These are phyloP conservation scores for Tachysurus vachellii DNA, from an alignment of 2,113 vertebrate species.

Conservation along the genomic window DNA sequence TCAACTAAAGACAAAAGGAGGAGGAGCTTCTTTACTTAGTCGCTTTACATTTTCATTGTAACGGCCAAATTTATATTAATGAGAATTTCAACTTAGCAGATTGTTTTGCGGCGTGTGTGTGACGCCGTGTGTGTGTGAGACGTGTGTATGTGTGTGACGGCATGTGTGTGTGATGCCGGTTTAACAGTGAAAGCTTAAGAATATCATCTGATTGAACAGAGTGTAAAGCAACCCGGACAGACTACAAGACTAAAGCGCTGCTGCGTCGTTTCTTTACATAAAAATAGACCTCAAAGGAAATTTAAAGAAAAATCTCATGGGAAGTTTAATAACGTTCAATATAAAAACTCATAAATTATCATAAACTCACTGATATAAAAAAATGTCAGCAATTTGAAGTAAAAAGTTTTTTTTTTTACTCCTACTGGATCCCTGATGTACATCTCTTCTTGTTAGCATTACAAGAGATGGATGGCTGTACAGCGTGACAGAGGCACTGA, in stretches of 20 bases:
- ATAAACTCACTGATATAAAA: too few relatives aligned
- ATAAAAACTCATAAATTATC: too few relatives aligned
- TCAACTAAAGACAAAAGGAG: background rate
- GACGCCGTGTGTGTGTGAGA: background rate
- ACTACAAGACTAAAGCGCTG: background rate
- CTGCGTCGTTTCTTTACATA: background rate
- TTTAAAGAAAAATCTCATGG: background rate
- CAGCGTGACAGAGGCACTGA: conserved; percentile 63
- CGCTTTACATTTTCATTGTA: background rate
- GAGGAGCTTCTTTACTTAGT: background rate
- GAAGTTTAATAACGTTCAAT: background rate
- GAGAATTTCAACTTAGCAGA: background rate
- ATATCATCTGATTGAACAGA: background rate
- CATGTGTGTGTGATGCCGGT: background rate
- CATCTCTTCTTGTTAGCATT: conserved; percentile 50
- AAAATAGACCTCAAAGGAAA: background rate
- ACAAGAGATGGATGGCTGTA: conserved; percentile 54
- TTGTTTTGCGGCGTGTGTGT: too few relatives aligned
- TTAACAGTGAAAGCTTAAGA: background rate
- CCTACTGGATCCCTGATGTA: background rate
- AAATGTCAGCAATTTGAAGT: background rate
- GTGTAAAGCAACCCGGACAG: background rate
- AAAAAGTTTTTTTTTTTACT: background rate
- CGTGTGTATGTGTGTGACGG: background rate
- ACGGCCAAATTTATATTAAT: background rate